Conservation (phyloP, 2,888 invertebrate species). For the Cerastis rubricosa region DNA sequence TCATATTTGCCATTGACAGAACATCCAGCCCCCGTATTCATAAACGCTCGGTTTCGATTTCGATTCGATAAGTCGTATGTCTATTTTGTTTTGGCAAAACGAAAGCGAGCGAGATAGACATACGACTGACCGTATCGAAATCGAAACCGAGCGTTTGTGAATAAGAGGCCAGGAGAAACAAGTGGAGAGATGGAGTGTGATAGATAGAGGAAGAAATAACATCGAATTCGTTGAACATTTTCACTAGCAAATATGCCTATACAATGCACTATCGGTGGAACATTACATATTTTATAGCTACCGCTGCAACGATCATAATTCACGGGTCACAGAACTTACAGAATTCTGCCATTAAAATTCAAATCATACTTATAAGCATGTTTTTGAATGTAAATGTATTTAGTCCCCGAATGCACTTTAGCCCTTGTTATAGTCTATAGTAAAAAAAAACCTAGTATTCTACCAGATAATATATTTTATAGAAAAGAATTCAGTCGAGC, state of each 20-base stretch:
- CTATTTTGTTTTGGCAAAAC: too few relatives aligned
- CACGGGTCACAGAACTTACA: conserved; percentile 8
- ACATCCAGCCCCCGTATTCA: too few relatives aligned
- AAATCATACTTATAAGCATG: neutral
- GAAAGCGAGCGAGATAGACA: too few relatives aligned
- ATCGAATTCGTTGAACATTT: neutral
- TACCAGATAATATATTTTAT: neutral
- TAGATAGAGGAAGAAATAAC: neutral
- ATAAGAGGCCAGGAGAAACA: too few relatives aligned
- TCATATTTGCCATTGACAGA: too few relatives aligned
- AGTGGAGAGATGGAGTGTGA: neutral
- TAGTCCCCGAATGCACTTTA: conserved; percentile 14
- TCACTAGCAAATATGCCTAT: neutral
- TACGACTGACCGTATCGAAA: too few relatives aligned
- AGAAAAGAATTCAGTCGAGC: conserved; percentile 4
- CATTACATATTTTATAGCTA: conserved; percentile 2
- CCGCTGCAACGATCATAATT: neutral
- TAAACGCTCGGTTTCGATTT: too few relatives aligned
- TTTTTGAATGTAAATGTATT: neutral
- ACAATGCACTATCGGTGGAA: conserved; percentile 5
- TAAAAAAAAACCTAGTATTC: neutral
- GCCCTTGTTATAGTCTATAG: neutral
- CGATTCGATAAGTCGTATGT: too few relatives aligned
- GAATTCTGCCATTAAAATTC: conserved; percentile 19
- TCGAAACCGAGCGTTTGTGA: too few relatives aligned